Percentiles rank a stretch among this genome's conserved stretches.
Evolutionary conservation across 64 coral and sea anemone species (phyloP).

Genomic region (Stylophora pistillata): DNA sequence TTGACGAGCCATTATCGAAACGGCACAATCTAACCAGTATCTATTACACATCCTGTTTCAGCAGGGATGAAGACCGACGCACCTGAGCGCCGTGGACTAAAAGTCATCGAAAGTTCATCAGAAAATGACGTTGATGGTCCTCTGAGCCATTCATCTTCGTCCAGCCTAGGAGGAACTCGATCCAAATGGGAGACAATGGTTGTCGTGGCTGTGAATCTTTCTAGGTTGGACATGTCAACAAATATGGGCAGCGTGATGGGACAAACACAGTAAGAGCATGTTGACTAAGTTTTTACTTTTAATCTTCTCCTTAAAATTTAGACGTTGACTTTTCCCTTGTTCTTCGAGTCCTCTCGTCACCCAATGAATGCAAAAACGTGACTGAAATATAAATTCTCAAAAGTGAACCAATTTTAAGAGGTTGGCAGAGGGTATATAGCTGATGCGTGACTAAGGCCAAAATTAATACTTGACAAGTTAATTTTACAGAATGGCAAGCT

Average conservation of each 20-base stretch:
- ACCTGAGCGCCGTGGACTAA: not conserved
- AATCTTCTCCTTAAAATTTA: not conserved
- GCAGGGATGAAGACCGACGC: slow-evolving; percentile 11
- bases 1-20: no score
- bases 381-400: not conserved
- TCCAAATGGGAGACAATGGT: slow-evolving; percentile 97
- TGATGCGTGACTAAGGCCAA: no score
- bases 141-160: slow-evolving; percentile 80
- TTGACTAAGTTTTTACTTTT: not conserved
- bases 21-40: not conserved
- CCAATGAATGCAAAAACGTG: no score
- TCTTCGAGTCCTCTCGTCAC: not conserved
- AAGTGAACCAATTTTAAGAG: no score
- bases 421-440: no score
- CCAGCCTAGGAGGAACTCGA: slow-evolving; percentile 61
- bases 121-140: slow-evolving; percentile 81
- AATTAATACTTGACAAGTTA: no score
- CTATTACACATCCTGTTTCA: slow-evolving; percentile 6
- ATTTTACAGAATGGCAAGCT: no score
- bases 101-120: slow-evolving; percentile 47
- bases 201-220: slow-evolving; percentile 87
- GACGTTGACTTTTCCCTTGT: no score
- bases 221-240: slow-evolving; percentile 84
- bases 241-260: slow-evolving; percentile 99
- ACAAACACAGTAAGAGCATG: slow-evolving; percentile 78